A percentile compares a stretch with the other conserved stretches of the same genome.
phyloP scores from a whole-genome alignment of 2,113 vertebrate species.

The Cinclus mexicanus region DNA sequence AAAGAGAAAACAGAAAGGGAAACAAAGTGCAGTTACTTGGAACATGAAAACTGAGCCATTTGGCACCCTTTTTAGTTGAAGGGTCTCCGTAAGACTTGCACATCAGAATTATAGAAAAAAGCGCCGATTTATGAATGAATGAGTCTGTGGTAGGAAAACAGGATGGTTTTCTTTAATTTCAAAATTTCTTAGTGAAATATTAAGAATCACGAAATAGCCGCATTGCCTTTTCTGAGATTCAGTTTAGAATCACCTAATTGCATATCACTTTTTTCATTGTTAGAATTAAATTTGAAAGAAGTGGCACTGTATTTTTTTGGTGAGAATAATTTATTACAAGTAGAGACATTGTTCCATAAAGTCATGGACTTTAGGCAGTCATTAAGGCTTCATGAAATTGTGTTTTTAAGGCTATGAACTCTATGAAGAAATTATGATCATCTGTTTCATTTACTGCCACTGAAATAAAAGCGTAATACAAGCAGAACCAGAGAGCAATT shows the following conservation, averaged over 20 bases:
- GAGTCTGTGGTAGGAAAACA: fast-evolving
- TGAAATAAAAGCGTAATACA: neutral
- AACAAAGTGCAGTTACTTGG: neutral
- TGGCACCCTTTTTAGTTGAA: neutral
- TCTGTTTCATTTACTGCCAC: neutral
- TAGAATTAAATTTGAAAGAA: neutral
- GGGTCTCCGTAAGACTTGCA: neutral
- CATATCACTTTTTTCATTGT: neutral
- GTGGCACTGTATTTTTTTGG: neutral
- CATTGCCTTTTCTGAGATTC: neutral
- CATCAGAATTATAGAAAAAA: neutral
- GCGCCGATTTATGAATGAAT: neutral
- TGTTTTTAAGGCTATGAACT: neutral
- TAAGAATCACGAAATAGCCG: neutral
- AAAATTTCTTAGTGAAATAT: neutral
- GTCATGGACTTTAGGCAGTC: neutral
- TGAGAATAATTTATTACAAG: neutral
- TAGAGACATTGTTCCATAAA: neutral
- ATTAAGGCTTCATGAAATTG: neutral
- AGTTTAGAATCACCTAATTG: neutral
- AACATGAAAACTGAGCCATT: neutral
- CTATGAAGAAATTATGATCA: neutral
- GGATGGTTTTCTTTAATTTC: neutral
- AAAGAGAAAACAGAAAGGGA: neutral
- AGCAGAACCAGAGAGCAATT: neutral